Evolutionary conservation across 1,140 invertebrate genomes (phyloP).

Genomic region (Aphidius ervi): DNA sequence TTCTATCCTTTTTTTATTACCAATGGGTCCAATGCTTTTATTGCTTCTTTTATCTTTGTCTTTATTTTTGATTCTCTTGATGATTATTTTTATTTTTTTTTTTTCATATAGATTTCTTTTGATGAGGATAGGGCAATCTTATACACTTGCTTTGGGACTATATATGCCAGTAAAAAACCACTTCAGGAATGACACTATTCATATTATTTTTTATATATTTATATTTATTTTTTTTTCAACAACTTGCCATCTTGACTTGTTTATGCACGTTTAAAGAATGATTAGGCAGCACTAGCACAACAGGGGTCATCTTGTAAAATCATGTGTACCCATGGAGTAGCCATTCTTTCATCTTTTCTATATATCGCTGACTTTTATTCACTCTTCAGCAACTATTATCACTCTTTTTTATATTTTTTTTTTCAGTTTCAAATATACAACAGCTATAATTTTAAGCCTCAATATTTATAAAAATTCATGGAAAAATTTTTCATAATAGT

Average conservation of each 20-base stretch:
- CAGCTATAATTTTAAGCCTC: too few species aligned
- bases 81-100: not conserved
- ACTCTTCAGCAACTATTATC: too few species aligned
- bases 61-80: not conserved
- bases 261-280: conserved; percentile 55
- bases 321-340: conserved; percentile 12
- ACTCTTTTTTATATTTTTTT: too few species aligned
- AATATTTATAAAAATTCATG: too few species aligned
- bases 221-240: conserved; percentile 2
- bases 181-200: conserved; percentile 50
- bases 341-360: conserved; percentile 11
- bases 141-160: not conserved
- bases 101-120: not conserved
- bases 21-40: conserved; percentile 1
- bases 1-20: not conserved
- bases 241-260: conserved; percentile 37
- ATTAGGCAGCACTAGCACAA: conserved; percentile 49
- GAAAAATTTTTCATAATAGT: too few species aligned
- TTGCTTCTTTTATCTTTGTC: too few species aligned
- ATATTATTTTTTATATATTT: conserved; percentile 26
- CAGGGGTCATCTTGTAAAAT: conserved; percentile 39
- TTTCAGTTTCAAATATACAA: too few species aligned
- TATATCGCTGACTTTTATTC: conserved; percentile 17
- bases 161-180: not conserved
- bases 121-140: not conserved